phyloP scores from a whole-genome alignment of 2,113 vertebrate genomes.

The Zapornia atra region DNA sequence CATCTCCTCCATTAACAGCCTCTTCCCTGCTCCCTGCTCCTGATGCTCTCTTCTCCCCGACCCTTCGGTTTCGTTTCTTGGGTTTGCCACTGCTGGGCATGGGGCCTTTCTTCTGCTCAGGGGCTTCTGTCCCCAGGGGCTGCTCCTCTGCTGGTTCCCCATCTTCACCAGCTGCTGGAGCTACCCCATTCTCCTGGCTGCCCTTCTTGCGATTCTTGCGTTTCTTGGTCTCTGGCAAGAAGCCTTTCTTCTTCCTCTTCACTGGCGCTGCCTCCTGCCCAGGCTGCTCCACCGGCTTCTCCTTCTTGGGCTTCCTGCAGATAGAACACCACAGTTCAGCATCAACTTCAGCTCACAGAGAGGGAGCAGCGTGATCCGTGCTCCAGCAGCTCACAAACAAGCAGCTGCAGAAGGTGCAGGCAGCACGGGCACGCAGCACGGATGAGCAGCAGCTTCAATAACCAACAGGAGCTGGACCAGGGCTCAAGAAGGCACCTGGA shows the following conservation, averaged over 20 bases:
- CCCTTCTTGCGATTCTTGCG: conserved; percentile 83
- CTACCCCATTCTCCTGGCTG: not conserved
- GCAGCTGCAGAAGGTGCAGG: not conserved
- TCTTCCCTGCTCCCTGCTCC: rapidly evolving
- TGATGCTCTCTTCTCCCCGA: not conserved
- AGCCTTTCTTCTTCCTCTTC: conserved; percentile 88
- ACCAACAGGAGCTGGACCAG: not conserved
- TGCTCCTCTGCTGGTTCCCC: not conserved
- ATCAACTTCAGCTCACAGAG: not conserved
- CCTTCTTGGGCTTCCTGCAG: conserved; percentile 84
- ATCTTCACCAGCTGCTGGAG: not conserved
- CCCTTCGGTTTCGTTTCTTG: conserved; percentile 66
- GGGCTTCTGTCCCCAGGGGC: not conserved
- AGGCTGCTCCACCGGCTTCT: conserved; percentile 70
- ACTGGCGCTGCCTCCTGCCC: not conserved
- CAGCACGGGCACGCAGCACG: not conserved
- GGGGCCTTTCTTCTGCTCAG: conserved; percentile 83
- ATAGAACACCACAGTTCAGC: not conserved
- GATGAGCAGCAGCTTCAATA: not conserved
- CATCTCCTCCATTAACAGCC: not conserved
- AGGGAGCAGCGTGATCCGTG: not conserved
- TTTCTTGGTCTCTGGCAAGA: conserved; percentile 92
- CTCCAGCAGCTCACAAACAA: rapidly evolving
- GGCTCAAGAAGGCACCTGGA: not conserved
- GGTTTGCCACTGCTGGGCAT: conserved; percentile 84